Base-by-base conservation (phyloP, 1,140 invertebrate genomes). In the Drosophila quadrilineata region DNA sequence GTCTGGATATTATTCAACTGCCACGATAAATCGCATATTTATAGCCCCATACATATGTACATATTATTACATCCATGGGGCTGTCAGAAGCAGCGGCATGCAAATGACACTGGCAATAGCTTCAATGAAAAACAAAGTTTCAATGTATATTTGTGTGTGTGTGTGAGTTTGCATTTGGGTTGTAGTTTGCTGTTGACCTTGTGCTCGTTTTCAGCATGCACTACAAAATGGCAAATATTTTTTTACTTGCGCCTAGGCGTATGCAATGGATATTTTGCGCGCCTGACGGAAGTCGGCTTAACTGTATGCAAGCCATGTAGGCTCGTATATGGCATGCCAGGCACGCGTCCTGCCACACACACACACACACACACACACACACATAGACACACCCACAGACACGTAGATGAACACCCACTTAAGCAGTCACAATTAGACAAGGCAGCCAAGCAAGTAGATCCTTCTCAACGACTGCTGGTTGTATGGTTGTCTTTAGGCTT, bases 281-380 rank as follows among this genome's bases (percentile, higher is more conserved):
- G 26, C 33, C 76, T 48, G 52, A 16, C 73, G 73, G 73, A 84
- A 84, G 73, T 73, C 66, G 46, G 52, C 16, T 57, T 52, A 67
- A 66, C 40, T 35, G 49, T 35, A 31, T 38, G 43, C 29, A 38
- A 29, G 12, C 22, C 22, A 57, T 48, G 29, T 35, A 29, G 10
- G 41, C 29, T 19, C 9, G n/a, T 41, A 24, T 43, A 26, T 33
- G 36, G 36, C 49, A 59, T 57, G 56, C 57, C 9, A 21, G 16
- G 31, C 57, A 76, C 63, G 63, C 49, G 59, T 14, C 14, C 36
- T 64, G 29, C 8, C 26, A 31, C 40, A 45, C 45, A 43, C 50
- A 38, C 36, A 29, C 36, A 8, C 35, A 28, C 35, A 38, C 17
- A 33, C 4, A 19, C 3, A 3, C 6, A n/a, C 5, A n/a, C 6